Conservation (phyloP, 2,113 vertebrate genomes). For the Daphoenositta chrysoptera region DNA sequence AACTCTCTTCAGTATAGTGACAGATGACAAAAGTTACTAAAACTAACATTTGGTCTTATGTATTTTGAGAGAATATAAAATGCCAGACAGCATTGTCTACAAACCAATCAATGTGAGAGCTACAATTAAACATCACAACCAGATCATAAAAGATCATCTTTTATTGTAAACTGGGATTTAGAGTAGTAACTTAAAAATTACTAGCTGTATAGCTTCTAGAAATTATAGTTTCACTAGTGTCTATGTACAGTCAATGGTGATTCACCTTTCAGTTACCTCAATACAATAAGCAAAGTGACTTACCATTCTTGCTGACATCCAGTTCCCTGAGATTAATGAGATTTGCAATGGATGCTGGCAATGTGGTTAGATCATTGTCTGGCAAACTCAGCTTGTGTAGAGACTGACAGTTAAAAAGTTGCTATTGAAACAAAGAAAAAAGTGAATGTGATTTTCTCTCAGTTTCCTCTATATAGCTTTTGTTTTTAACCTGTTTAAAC, state of each 20-base stretch:
- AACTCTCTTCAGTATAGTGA: neutral
- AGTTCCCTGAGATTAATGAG: conserved; percentile 99
- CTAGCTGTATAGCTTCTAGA: neutral
- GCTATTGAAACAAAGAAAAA: conserved; percentile 76
- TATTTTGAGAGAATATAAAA: neutral
- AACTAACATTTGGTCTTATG: neutral
- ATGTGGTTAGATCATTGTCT: conserved; percentile 93
- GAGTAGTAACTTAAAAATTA: neutral
- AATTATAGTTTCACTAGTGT: neutral
- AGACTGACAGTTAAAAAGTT: conserved; percentile 99
- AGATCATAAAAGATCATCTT: neutral
- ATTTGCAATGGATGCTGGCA: conserved; percentile 95
- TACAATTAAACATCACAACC: neutral
- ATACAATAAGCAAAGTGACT: conserved; percentile 59
- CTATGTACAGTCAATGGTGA: neutral
- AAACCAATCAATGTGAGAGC: neutral
- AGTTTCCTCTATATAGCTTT: neutral
- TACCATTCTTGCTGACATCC: conserved; percentile 99
- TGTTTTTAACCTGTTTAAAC: neutral
- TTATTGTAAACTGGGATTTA: neutral
- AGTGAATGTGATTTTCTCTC: conserved; percentile 10
- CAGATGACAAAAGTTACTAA: neutral
- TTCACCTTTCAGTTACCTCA: neutral
- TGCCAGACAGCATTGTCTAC: neutral
- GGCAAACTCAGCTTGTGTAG: conserved; percentile 96